Evolutionary conservation across 2,888 invertebrate genomes (phyloP), one percentile per base, ranked within the genome.

Genomic region (Labia minor): DNA sequence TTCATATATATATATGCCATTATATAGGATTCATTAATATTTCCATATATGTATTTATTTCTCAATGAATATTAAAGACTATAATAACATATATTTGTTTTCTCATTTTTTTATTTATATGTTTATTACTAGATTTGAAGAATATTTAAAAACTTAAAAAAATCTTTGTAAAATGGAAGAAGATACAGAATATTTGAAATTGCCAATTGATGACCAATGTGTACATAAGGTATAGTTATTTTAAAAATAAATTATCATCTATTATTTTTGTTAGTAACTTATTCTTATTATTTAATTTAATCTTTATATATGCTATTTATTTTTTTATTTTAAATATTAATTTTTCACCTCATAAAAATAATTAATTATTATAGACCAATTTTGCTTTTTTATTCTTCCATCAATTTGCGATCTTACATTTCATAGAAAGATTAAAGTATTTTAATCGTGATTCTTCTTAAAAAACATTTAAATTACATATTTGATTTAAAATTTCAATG

Each of bases 151-250:
- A 63, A 72, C 26, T 26, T 49, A 49, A 49, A 49, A 49, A 49
- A 49, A 49, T 49, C 14, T n/a, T n/a, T 16, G 14, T 16, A 82
- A 74, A 70, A 90, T 90, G 89, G 90, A 89, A 74, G 90, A 92
- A 76, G 91, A 91, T 74, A 90, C 89, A 71, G 92, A 93, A 79
- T 93, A 88, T 76, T 87, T 89, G 73, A 93, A 93, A 79, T 79
- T 93, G 70, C 86, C 92, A 0, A 81, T 93, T 63, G 96, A 97
- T 71, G 96, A 97, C 68, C 86, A 92, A 76, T 92, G 92, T 77
- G 86, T 90, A 16, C 96, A 97, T 78, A 97, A 96, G 81, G 85
- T 86, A 73, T 72, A 74, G 70, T 19, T 18, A n/a, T n/a, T n/a
- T n/a, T n/a, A 21, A 21, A 21, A 16, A 8, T 63, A 61, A 62